Conservation (phyloP, 2,113 vertebrate genomes). For the Stercorarius parasiticus region DNA sequence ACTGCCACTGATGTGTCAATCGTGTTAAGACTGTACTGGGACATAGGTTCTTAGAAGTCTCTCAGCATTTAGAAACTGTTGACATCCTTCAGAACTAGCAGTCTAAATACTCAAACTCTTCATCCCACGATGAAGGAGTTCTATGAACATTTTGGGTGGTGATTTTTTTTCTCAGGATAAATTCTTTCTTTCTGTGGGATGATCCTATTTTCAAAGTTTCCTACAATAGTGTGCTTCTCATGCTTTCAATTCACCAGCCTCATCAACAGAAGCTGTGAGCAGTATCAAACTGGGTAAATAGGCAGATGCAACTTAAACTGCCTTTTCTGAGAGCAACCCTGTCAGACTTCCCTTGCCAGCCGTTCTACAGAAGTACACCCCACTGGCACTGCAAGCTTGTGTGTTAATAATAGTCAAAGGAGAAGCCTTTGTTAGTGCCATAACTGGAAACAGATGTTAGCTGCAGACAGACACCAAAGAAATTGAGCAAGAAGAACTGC, state of each 20-base stretch:
- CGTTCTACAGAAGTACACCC: background rate
- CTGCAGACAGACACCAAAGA: conserved; percentile 8
- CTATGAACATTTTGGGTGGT: rapidly evolving
- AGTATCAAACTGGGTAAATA: background rate
- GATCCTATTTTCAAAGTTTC: background rate
- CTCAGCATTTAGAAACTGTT: background rate
- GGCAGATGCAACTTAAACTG: background rate
- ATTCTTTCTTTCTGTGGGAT: background rate
- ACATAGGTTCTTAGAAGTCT: background rate
- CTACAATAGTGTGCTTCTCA: background rate
- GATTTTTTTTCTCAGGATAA: background rate
- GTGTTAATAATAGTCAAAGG: conserved; percentile 16
- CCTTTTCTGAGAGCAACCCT: background rate
- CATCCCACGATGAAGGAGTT: background rate
- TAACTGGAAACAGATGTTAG: conserved; percentile 53
- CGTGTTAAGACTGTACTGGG: background rate
- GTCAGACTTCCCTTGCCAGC: background rate
- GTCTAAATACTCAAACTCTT: background rate
- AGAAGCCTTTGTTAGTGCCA: background rate
- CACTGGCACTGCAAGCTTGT: background rate
- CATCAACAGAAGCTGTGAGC: background rate
- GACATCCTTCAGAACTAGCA: background rate
- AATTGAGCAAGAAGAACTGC: conserved; percentile 24
- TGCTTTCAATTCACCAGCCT: background rate
- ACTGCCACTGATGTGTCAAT: too few relatives aligned